phyloP scores from a whole-genome alignment of 1,140 invertebrate genomes.

The Laodelphax striatellus region DNA sequence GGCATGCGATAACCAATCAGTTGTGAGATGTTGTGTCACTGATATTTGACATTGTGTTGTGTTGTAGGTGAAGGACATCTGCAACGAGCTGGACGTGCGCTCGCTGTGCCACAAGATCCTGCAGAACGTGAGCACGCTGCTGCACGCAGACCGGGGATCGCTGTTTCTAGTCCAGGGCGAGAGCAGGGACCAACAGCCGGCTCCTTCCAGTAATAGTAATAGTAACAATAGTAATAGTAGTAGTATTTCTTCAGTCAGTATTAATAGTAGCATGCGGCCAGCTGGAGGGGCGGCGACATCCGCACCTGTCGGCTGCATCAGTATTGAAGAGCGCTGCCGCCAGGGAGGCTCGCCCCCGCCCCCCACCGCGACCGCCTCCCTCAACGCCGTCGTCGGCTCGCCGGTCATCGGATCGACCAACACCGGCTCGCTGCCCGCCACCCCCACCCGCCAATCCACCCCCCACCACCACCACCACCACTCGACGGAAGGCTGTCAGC shows the following conservation, averaged over 20 bases:
- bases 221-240: not conserved
- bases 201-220: not conserved
- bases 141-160: slow-evolving; percentile 86
- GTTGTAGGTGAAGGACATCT: slow-evolving; percentile 94
- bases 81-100: slow-evolving; percentile 86
- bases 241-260: not conserved
- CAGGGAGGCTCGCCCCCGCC: not conserved
- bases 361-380: slow-evolving; percentile 10
- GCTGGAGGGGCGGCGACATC: no score
- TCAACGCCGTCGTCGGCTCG: slow-evolving; percentile 17
- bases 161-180: slow-evolving; percentile 85
- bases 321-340: slow-evolving; percentile 3
- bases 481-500: slow-evolving; percentile 23
- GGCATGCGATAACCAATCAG: no score
- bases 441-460: not conserved
- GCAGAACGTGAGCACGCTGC: slow-evolving; percentile 84
- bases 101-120: slow-evolving; percentile 92
- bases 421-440: slow-evolving; percentile 5
- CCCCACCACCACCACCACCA: no score
- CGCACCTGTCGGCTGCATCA: slow-evolving; percentile 15
- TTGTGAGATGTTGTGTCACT: no score
- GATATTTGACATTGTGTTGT: no score
- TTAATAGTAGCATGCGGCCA: no score
- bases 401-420: slow-evolving; percentile 18
- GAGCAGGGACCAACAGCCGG: slow-evolving; percentile 16